A percentile compares a stretch with the other conserved stretches of the same genome.
These are phyloP conservation scores for Chamaea fasciata DNA, from an alignment of 2,113 vertebrate genomes.

Conservation along the genomic window DNA sequence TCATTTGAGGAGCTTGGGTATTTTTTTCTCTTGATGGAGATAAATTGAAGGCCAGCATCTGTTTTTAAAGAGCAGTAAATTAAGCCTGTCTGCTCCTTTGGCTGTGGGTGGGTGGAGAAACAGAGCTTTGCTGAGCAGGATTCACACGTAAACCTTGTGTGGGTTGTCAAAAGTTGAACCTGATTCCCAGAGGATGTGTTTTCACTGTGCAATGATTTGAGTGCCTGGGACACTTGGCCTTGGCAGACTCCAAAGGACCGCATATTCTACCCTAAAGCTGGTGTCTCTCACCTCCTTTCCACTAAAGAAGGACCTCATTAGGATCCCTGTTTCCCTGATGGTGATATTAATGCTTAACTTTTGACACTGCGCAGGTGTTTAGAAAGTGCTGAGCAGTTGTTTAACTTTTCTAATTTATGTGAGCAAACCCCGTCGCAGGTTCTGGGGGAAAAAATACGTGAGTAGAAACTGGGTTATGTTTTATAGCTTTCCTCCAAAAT, in stretches of 20 bases:
- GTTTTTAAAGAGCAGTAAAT: conserved; percentile 69
- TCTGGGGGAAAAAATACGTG: accelerated
- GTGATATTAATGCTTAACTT: neutral
- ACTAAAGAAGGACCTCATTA: neutral
- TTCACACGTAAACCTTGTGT: neutral
- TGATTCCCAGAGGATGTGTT: neutral
- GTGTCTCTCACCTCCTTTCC: neutral
- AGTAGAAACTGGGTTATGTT: neutral
- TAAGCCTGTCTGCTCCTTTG: conserved; percentile 7
- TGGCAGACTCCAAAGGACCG: neutral
- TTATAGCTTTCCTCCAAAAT: neutral
- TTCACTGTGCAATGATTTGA: neutral
- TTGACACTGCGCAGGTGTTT: neutral
- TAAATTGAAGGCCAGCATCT: conserved; percentile 56
- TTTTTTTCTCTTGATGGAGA: conserved; percentile 54
- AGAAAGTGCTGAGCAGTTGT: neutral
- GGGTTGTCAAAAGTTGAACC: neutral
- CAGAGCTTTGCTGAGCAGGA: neutral
- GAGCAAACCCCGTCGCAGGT: accelerated
- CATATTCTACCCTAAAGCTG: neutral
- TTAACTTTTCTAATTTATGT: neutral
- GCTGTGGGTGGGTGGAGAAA: neutral
- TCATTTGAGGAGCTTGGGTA: conserved; percentile 31
- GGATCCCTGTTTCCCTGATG: neutral
- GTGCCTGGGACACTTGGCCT: neutral